Conservation (phyloP, 2,113 vertebrate species). For the mouse (Mus musculus) region DNA sequence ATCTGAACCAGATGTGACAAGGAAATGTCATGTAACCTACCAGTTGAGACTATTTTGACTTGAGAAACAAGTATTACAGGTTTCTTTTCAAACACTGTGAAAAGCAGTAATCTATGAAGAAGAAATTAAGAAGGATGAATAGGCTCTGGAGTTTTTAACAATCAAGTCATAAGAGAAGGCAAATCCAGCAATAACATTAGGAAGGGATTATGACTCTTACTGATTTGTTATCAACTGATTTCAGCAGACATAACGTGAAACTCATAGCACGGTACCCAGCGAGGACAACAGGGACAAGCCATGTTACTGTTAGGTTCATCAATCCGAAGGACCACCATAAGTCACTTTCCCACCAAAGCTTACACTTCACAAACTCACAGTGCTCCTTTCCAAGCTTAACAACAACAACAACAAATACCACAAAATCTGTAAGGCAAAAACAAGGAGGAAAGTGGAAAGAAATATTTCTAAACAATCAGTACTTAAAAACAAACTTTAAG, state of each 20-base stretch:
- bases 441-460: constrained; percentile 22
- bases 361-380: constrained; percentile 11
- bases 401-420: background rate
- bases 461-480: constrained; percentile 8
- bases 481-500: constrained; percentile 45
- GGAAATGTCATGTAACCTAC: constrained; percentile 27
- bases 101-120: constrained; percentile 51
- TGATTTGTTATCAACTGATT: constrained; percentile 19
- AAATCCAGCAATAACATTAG: background rate
- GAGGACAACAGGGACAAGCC: background rate
- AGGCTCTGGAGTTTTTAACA: constrained; percentile 10
- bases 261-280: background rate
- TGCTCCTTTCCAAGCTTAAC: background rate
- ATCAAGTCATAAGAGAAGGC: constrained; percentile 1
- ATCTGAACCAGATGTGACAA: constrained; percentile 41
- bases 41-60: constrained; percentile 50
- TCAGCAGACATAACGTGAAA: background rate
- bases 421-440: background rate
- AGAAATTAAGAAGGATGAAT: constrained; percentile 56
- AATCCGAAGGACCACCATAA: constrained; percentile 7
- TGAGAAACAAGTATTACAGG: constrained; percentile 30
- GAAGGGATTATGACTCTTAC: constrained; percentile 10
- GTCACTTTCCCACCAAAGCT: background rate
- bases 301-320: background rate
- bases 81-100: constrained; percentile 24